Evolutionary conservation across 2,797 vertebrate species (phyloP).

Genomic region (Lepilemur ruficaudatus): DNA sequence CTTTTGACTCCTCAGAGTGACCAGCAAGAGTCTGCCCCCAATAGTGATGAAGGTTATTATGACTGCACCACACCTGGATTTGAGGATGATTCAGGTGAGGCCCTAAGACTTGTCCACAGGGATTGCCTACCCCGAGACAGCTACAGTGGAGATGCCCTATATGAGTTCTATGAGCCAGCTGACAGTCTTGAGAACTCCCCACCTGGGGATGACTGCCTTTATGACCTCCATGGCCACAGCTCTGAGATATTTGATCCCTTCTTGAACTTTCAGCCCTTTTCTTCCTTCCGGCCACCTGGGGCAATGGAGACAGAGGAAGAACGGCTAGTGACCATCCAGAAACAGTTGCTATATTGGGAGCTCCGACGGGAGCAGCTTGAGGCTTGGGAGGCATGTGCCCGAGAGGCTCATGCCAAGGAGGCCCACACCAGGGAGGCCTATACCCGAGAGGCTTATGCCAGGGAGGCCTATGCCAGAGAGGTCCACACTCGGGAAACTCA

Average conservation of each 20-base stretch:
- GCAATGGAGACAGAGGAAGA: conserved; percentile 90
- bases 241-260: conserved; percentile 87
- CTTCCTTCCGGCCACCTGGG: conserved; percentile 82
- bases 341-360: conserved; percentile 90
- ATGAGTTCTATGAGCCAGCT: conserved; percentile 95
- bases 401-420: not conserved
- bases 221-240: conserved; percentile 83
- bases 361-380: conserved; percentile 82
- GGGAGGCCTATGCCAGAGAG: not conserved
- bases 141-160: conserved; percentile 97
- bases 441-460: conserved; percentile 19
- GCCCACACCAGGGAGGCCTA: conserved; percentile 40
- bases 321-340: conserved; percentile 89
- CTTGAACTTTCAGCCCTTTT: conserved; percentile 83
- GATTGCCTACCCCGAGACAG: conserved; percentile 95
- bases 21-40: conserved; percentile 95
- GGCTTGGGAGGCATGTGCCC: conserved; percentile 45
- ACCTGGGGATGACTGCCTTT: conserved; percentile 87
- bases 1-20: conserved; percentile 96
- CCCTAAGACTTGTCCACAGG: conserved; percentile 83
- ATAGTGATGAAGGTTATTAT: conserved; percentile 96
- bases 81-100: conserved; percentile 92
- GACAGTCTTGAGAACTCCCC: conserved; percentile 93
- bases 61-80: conserved; percentile 96
- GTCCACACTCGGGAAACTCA: not conserved